Evolutionary conservation across 2,797 vertebrate genomes (phyloP), one percentile per base, ranked within the genome.

Genomic region (Oryzias dopingdopingensis): DNA sequence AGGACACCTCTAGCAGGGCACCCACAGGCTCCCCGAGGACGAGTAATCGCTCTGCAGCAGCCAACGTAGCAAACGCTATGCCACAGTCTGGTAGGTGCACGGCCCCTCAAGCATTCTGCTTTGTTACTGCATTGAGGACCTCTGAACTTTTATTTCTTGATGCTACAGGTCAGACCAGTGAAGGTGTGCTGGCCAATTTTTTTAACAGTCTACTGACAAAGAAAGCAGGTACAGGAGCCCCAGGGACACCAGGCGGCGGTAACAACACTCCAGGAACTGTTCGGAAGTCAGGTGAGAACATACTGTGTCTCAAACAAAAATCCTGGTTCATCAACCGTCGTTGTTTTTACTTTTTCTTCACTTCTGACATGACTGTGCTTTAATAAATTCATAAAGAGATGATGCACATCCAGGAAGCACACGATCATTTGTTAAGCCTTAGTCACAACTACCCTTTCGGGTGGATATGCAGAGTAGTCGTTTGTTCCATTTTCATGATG

Each of bases 161-260:
- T 76, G 42, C 66, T 94, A 89, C 94, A 89, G 97, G 97, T 90
- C 96, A 97, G 82, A 97, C 97, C 71, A 99, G 95, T 37, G 97
- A 99, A 90, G 97, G 97, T 4, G 97, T 99, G 59, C 86, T 99
- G 84, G 96, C 97, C 60, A 99, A 99, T 83, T 99, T 99, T 90
- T 99, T 99, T 81, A 99, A 99, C 81, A 99, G 97, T 74, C 92
- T 99, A 76, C 84, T 99, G 87, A 99, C 94, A 77, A 99, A 99
- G 88, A 99, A 99, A 91, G 95, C 96, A 0, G 96, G 96, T 12
- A 93, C 96, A 22, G 93, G 94, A 1, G 94, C 94, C 4, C 90
- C 95, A 0, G 93, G 94, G 42, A 90, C 92, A 45, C 89, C 92
- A 55, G 93, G 90, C 5, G 92, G 91, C 16, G 93, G 92, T 17